Evolutionary conservation across 2,888 invertebrate genomes (phyloP), one percentile per base, ranked within the genome.

Genomic region (Hyposoter didymator): DNA sequence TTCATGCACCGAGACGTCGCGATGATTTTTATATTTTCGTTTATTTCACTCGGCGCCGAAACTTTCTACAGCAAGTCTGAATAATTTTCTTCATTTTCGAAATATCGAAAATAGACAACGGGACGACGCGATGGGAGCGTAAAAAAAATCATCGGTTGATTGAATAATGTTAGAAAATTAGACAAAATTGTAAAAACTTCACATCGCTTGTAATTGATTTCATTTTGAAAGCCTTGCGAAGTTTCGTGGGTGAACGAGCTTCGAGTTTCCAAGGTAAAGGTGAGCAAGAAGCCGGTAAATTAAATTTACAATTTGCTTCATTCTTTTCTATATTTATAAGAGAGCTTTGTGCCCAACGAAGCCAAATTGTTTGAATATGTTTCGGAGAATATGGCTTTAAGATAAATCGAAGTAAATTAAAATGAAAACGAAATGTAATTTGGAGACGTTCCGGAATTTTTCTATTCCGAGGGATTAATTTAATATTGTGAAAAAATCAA

Each of bases 231-330:
- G 28, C 4, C 28, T 59, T 14, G 1, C 14, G 0, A 35, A 39
- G 2, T 10, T 39, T 39, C 39, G 35, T 19, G n/a, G 39, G n/a
- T 66, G 10, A n/a, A 4, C 2, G 6, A 66, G 66, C 66, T 39
- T n/a, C 14, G 39, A 7, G 35, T 12, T 66, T 17, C 3, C 35
- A 59, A 59, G 59, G 28, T 14, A 5, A 59, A 28, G 66, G 35
- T 19, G 8, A 66, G 66, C n/a, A 39, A 39, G n/a, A 39, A 66
- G 39, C 66, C 39, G 17, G n/a, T 28, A 39, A 66, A 66, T 66
- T 66, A n/a, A 19, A 39, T 66, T 66, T 66, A 39, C 39, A 66
- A 35, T 19, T 66, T 39, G 2, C 66, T 64, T 39, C 8, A 35
- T 39, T 6, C 2, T 66, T 66, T n/a, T 39, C 66, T 19, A 39